Conservation (phyloP, 2,888 invertebrate genomes). For the Eupithecia subumbrata region DNA sequence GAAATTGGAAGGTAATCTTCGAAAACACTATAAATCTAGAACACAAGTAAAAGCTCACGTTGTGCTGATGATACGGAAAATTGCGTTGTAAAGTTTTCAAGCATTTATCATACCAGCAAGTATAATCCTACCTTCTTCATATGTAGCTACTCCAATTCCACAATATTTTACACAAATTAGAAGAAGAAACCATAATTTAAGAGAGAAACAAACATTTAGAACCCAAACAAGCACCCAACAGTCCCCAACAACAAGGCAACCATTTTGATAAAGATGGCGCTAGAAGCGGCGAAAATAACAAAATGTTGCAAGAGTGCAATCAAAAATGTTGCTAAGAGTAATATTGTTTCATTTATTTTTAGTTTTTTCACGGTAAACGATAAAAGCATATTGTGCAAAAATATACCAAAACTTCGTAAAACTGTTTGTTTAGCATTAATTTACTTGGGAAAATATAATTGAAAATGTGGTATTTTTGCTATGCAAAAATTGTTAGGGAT, state of each 20-base stretch:
- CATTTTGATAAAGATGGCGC: constrained; percentile 76
- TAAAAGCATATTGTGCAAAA: background rate
- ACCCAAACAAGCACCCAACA: constrained; percentile 79
- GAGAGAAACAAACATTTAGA: constrained; percentile 75
- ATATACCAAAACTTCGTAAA: background rate
- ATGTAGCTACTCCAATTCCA: constrained; percentile 54
- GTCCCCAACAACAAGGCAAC: constrained; percentile 82
- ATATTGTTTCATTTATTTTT: constrained; percentile 16
- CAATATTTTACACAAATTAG: constrained; percentile 56
- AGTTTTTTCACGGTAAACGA: background rate
- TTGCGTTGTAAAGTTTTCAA: constrained; percentile 44
- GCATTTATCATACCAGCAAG: constrained; percentile 18
- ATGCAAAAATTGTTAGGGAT: constrained; percentile 52
- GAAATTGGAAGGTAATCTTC: constrained; percentile 15
- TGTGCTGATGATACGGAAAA: constrained; percentile 58
- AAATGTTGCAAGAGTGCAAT: constrained; percentile 45
- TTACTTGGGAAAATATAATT: constrained; percentile 40
- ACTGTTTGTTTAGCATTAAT: background rate
- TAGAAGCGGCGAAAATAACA: constrained; percentile 24
- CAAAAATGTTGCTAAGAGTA: constrained; percentile 22
- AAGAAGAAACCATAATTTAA: constrained; percentile 66
- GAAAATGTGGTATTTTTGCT: constrained; percentile 12
- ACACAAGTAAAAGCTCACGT: constrained; percentile 67
- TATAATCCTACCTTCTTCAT: constrained; percentile 64
- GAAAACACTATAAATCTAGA: constrained; percentile 33